These are phyloP conservation scores for Electrona antarctica DNA, from an alignment of 2,113 vertebrate genomes.

Conservation along the genomic window DNA sequence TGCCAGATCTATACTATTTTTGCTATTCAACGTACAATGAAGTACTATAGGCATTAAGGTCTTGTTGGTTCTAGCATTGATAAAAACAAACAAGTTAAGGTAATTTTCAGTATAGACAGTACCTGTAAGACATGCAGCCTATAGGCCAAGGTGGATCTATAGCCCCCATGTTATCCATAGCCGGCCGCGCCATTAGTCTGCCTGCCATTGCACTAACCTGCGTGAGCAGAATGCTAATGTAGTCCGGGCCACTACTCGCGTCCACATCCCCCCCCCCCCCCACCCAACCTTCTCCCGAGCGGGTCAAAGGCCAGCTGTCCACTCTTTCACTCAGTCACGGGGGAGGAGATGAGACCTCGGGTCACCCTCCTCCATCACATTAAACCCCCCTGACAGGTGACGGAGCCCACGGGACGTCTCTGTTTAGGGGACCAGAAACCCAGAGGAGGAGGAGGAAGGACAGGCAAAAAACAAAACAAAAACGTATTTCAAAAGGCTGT, in stretches of 20 bases:
- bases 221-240: constrained; percentile 67
- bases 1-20: no score
- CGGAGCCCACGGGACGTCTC: constrained; percentile 57
- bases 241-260: constrained; percentile 43
- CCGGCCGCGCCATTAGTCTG: constrained; percentile 13
- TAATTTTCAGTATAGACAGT: no score
- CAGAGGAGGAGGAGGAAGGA: constrained; percentile 9
- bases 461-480: no score
- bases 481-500: no score
- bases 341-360: constrained; percentile 65
- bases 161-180: constrained; percentile 25
- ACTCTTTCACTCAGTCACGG: constrained; percentile 52
- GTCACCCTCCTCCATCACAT: constrained; percentile 67
- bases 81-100: no score
- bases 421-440: constrained; percentile 51
- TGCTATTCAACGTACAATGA: no score
- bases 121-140: no score
- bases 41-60: no score
- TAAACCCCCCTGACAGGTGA: constrained; percentile 63
- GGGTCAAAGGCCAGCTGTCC: constrained; percentile 68
- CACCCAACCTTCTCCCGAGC: constrained; percentile 17
- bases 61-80: no score
- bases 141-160: no score
- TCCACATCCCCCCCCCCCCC: no score
- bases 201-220: constrained; percentile 17